Evolutionary conservation across 2,888 invertebrate genomes (phyloP), one percentile per base, ranked within the genome.

Genomic region (Shargacucullia verbasci): DNA sequence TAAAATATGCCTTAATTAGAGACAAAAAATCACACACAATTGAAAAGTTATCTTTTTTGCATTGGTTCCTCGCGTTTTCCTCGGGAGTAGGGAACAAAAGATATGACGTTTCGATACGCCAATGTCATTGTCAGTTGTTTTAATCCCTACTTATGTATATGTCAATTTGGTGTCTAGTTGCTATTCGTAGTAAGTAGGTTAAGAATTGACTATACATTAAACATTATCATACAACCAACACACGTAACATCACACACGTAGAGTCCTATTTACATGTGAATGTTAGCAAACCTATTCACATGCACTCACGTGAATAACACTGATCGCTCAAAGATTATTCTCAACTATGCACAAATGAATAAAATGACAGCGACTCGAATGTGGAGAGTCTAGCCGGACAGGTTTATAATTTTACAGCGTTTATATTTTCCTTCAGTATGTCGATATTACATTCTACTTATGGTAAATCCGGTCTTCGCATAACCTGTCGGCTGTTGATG

Each of bases 381-480:
- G 48, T 41, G 34, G 34, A 43, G 34, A 27, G 41, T 39, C 33
- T 48, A 15, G 29, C 27, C 33, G 33, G 40, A 66, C 64, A 27
- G 40, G 56, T 70, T 65, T 69, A 40, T 40, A 40, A 70, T 56
- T 35, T 40, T 48, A 52, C 20, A 34, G 44, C 37, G 25, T 50
- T 29, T 44, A 56, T 13, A 45, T 15, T 40, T 48, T 14, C 47
- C 47, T 57, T 11, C 20, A 20, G 4, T 20, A 20, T 20, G 20
- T 20, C 20, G 20, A 20, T 20, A 20, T 20, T 2, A n/a, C n/a
- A 20, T 20, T 20, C 20, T 20, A 20, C 20, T 20, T 20, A 20
- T 20, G 20, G 20, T 20, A 20, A n/a, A n/a, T n/a, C n/a, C n/a
- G n/a, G n/a, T n/a, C n/a, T n/a, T n/a, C n/a, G n/a, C 20, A 2